phyloP scores from a whole-genome alignment of 2,113 vertebrate species.

The Tachysurus fulvidraco region DNA sequence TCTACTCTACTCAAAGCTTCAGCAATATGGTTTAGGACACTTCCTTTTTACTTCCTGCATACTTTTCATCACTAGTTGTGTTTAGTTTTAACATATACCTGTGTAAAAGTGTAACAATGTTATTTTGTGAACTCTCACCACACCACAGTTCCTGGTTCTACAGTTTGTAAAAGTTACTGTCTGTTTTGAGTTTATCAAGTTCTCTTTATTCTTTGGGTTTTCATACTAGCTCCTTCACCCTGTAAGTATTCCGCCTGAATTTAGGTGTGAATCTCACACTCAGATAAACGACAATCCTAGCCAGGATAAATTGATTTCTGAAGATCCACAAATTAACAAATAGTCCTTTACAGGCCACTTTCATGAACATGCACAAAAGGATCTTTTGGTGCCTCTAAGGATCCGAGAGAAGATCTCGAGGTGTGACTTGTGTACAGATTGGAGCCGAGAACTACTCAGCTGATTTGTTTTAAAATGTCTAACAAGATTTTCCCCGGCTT shows the following conservation, averaged over 20 bases:
- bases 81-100: neutral
- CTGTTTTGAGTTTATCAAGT: neutral
- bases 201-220: neutral
- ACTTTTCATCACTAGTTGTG: too few species aligned
- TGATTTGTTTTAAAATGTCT: conserved; percentile 57
- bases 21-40: neutral
- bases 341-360: neutral
- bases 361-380: neutral
- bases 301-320: conserved; percentile 3
- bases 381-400: conserved; percentile 14
- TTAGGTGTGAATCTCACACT: neutral
- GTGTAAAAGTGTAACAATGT: neutral
- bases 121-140: neutral
- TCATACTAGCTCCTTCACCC: neutral
- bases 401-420: neutral
- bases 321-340: neutral
- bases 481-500: conserved; percentile 51
- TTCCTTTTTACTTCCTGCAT: too few species aligned
- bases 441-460: conserved; percentile 49
- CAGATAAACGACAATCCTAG: neutral
- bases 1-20: neutral
- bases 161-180: neutral
- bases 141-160: neutral
- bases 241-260: neutral
- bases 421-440: neutral